phyloP scores from a whole-genome alignment of 2,797 vertebrate species.

The Malurus splendens region DNA sequence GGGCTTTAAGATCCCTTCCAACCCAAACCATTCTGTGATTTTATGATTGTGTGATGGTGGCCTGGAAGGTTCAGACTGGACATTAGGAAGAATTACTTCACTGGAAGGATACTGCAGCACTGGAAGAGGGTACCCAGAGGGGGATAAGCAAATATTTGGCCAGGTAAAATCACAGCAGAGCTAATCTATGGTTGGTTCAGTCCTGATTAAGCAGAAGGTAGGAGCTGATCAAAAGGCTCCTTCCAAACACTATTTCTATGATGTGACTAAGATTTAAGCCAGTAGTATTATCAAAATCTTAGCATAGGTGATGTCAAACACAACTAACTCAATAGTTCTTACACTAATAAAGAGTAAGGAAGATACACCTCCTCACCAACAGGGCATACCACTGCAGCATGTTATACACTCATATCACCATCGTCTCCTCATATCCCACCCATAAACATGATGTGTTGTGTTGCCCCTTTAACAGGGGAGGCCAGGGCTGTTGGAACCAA shows the following conservation, averaged over 20 bases:
- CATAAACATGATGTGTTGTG: background rate
- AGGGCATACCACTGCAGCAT: background rate
- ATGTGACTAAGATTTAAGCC: background rate
- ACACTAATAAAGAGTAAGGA: background rate
- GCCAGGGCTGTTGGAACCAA: slow-evolving; percentile 6
- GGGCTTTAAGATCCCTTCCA: background rate
- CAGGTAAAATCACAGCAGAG: background rate
- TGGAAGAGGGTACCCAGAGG: background rate
- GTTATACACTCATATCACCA: rapidly evolving
- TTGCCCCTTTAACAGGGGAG: background rate
- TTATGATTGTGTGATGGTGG: background rate
- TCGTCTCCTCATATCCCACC: background rate
- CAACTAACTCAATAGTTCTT: background rate
- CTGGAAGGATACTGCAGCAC: background rate
- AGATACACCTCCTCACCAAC: rapidly evolving
- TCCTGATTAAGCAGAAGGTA: background rate
- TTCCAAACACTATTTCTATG: background rate
- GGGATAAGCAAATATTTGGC: background rate
- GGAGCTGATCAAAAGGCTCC: background rate
- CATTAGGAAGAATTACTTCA: background rate
- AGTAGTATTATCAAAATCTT: background rate
- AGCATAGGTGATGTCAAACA: background rate
- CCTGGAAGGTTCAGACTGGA: background rate
- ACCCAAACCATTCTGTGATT: background rate
- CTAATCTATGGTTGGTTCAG: background rate